phyloP scores from a whole-genome alignment of 2,888 invertebrate genomes.

The Phengaris alcon region DNA sequence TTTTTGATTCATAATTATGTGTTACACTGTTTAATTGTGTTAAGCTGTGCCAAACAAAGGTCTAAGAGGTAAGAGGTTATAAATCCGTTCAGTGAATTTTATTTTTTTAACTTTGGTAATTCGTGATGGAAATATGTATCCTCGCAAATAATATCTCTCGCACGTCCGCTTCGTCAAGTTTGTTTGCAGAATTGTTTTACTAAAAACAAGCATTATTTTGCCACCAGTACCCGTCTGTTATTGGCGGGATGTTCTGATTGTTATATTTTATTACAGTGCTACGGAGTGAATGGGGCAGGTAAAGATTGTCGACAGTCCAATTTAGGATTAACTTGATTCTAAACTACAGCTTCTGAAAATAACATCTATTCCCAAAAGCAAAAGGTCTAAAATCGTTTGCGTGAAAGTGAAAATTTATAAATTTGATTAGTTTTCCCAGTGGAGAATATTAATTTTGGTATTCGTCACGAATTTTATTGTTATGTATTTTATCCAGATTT shows the following conservation, averaged over 20 bases:
- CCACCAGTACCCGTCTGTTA: constrained; percentile 33
- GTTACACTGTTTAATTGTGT: too few relatives aligned
- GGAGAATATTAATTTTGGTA: not conserved
- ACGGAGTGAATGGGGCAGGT: constrained; percentile 37
- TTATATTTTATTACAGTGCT: constrained; percentile 38
- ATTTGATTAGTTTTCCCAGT: constrained; percentile 10
- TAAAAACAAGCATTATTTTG: constrained; percentile 27
- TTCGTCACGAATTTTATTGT: constrained; percentile 13
- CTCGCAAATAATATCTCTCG: too few relatives aligned
- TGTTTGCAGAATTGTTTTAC: too few relatives aligned
- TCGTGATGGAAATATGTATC: too few relatives aligned
- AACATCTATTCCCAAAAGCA: not conserved
- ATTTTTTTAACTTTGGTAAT: too few relatives aligned
- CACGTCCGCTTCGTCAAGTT: too few relatives aligned
- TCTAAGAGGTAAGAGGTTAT: too few relatives aligned
- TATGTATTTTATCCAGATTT: not conserved
- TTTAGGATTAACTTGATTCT: constrained; percentile 34
- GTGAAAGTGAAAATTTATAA: not conserved
- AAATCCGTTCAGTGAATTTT: too few relatives aligned
- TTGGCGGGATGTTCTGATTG: constrained; percentile 38
- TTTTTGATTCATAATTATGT: too few relatives aligned
- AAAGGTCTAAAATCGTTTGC: not conserved
- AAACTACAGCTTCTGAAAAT: constrained; percentile 13
- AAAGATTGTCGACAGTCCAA: constrained; percentile 38
- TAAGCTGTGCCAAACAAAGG: too few relatives aligned